Evolutionary conservation across 2,888 invertebrate genomes (phyloP), one percentile per base, ranked within the genome.

Genomic region (Kryphioiulus occultus): DNA sequence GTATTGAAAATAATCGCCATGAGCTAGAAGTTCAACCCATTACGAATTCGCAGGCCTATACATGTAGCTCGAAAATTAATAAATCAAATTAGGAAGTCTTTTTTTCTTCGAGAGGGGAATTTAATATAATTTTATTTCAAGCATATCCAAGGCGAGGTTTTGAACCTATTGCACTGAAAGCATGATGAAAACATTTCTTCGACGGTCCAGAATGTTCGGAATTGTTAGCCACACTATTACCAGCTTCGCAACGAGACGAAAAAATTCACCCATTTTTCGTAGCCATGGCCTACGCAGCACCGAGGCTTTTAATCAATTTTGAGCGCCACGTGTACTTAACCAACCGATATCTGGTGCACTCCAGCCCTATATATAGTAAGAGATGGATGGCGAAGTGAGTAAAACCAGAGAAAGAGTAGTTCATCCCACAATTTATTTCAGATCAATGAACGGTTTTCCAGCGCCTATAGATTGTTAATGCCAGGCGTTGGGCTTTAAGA

Each of bases 371-470:
- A 44, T 39, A 19, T 15, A 85, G 85, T 85, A 39, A 17, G 85
- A 85, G 85, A 85, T 39, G 85, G 44, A 39, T 42, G 39, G 85
- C 22, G 22, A 39, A 85, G 85, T 85, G 85, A 85, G 44, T 85
- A 44, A 85, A 85, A 44, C 35, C 42, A 44, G 85, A 22, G 85
- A 85, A 44, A 39, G 85, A 85, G 85, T 42, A 85, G 85, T 85
- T 85, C 44, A 85, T 85, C 85, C 44, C 85, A 85, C 85, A 85
- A 85, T 85, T 85, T 39, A 85, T 42, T 39, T 85, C 42, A 85
- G 85, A 85, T 85, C 85, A 85, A 85, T 85, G 85, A 85, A 85
- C 85, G 85, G 44, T 85, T 85, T 85, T 85, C 44, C 85, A 78
- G 78, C 78, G 78, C 78, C 78, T 78, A 78, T 78, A 78, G 78